phyloP scores from a whole-genome alignment of 2,888 invertebrate species.

The Pristionchus fissidentatus region DNA sequence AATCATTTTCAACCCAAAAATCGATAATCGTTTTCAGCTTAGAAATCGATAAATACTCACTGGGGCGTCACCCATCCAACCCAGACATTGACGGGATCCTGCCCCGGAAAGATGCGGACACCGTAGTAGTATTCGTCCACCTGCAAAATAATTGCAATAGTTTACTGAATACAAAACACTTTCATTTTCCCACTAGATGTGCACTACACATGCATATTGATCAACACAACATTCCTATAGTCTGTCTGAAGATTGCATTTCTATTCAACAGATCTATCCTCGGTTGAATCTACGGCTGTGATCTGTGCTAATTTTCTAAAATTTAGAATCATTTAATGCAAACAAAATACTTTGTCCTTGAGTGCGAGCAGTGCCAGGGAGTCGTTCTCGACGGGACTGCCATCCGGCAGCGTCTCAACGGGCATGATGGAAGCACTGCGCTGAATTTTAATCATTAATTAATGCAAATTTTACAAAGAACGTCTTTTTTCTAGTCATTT shows the following conservation, averaged over 20 bases:
- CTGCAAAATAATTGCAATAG: slow-evolving; percentile 46
- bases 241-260: no score
- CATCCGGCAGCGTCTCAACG: slow-evolving; percentile 39
- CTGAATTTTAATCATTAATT: not conserved
- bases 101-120: slow-evolving; percentile 89
- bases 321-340: not conserved
- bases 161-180: not conserved
- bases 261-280: no score
- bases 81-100: slow-evolving; percentile 93
- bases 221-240: not conserved
- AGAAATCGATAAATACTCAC: slow-evolving; percentile 79
- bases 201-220: not conserved
- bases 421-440: slow-evolving; percentile 36
- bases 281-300: no score
- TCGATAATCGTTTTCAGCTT: not conserved
- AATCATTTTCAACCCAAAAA: no score
- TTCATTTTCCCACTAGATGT: not conserved
- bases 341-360: slow-evolving; percentile 52
- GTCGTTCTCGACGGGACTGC: slow-evolving; percentile 50
- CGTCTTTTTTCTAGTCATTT: no score
- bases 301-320: no score
- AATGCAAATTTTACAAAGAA: no score
- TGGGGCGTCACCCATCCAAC: slow-evolving; percentile 99
- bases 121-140: slow-evolving; percentile 98
- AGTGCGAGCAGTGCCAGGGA: slow-evolving; percentile 56